Evolutionary conservation across 2,797 vertebrate genomes (phyloP).

Genomic region (Hirundo rustica): DNA sequence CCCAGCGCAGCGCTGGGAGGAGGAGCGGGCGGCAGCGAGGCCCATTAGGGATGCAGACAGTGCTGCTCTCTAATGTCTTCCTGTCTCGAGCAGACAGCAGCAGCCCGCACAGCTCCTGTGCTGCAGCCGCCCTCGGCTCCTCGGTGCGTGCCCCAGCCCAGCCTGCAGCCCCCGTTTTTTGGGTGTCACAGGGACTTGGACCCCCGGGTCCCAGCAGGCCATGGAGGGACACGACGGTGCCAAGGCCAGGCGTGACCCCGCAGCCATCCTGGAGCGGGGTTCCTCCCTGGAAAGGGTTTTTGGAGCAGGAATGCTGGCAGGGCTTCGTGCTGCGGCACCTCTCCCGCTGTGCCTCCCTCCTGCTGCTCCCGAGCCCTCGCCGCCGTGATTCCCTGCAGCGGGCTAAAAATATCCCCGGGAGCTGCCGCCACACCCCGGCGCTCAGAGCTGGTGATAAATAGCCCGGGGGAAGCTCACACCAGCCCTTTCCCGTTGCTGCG

Average conservation of each 20-base stretch:
- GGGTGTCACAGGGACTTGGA: neutral
- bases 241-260: neutral
- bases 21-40: neutral
- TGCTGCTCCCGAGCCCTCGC: neutral
- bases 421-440: slow-evolving; percentile 37
- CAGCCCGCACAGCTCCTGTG: neutral
- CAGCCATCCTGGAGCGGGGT: neutral
- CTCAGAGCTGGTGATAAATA: slow-evolving; percentile 23
- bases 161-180: neutral
- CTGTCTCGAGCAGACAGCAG: neutral
- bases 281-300: neutral
- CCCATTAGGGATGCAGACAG: slow-evolving; percentile 55
- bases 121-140: neutral
- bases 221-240: fast-evolving
- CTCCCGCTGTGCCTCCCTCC: neutral
- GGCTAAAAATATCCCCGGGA: slow-evolving; percentile 63
- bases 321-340: neutral
- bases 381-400: slow-evolving; percentile 40
- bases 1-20: neutral
- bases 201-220: neutral
- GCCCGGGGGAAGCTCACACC: neutral
- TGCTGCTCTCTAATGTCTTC: neutral
- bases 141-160: neutral
- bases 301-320: neutral
- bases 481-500: neutral